phyloP scores from a whole-genome alignment of 2,797 vertebrate genomes.

The Fringilla coelebs region DNA sequence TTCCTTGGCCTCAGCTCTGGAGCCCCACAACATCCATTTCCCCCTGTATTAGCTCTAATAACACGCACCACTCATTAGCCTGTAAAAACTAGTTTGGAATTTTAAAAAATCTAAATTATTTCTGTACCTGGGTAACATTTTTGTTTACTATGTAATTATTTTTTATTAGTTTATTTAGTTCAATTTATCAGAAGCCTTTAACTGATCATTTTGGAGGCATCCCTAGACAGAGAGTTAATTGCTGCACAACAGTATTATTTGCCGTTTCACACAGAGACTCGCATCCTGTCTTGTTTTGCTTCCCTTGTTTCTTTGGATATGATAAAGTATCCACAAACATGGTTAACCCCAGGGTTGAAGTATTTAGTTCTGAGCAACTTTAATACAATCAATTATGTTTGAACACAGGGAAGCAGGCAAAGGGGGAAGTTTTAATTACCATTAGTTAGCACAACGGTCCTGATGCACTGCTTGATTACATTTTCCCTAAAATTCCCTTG shows the following conservation, averaged over 20 bases:
- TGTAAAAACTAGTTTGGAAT: not conserved
- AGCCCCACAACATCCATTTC: too few species aligned
- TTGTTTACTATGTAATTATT: not conserved
- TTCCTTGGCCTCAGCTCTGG: not conserved
- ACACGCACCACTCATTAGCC: rapidly evolving
- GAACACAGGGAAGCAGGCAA: not conserved
- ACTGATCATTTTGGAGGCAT: not conserved
- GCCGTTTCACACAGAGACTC: not conserved
- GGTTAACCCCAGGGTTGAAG: constrained; percentile 45
- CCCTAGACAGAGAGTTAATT: constrained; percentile 30
- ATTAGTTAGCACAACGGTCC: constrained; percentile 36
- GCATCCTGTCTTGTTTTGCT: constrained; percentile 18
- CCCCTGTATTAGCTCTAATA: not conserved
- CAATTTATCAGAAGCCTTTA: not conserved
- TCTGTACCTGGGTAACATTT: not conserved
- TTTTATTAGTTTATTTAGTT: not conserved
- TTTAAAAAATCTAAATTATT: not conserved
- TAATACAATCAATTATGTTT: constrained; percentile 49
- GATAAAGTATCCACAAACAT: constrained; percentile 45
- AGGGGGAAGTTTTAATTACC: constrained; percentile 43
- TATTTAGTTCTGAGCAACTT: constrained; percentile 50
- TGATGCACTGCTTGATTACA: constrained; percentile 8
- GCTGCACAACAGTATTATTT: not conserved
- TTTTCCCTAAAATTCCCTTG: not conserved
- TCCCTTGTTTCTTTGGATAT: constrained; percentile 36